Conservation (phyloP, 2,888 invertebrate genomes). For the Aricia artaxerxes region DNA sequence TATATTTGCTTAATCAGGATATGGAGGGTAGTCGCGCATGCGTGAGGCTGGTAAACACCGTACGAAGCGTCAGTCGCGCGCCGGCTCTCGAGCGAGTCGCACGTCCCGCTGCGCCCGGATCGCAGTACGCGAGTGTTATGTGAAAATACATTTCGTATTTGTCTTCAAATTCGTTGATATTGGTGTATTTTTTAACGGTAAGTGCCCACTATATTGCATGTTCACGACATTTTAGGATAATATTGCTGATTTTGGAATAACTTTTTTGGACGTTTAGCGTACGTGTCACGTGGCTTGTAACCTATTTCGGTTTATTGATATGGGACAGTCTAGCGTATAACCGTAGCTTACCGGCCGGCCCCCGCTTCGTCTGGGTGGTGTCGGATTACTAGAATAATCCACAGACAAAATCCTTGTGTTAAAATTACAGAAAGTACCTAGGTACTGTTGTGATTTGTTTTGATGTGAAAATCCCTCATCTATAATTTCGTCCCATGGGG, state of each 20-base stretch:
- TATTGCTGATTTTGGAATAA: not conserved
- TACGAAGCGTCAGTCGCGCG: constrained; percentile 54
- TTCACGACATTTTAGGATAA: not conserved
- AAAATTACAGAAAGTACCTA: not conserved
- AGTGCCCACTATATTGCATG: not conserved
- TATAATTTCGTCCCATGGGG: not conserved
- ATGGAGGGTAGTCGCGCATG: constrained; percentile 67
- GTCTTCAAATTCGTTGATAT: constrained; percentile 2
- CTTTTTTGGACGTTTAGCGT: not conserved
- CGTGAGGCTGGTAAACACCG: constrained; percentile 67
- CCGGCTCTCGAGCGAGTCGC: constrained; percentile 35
- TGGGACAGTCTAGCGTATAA: constrained; percentile 24
- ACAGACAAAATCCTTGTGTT: not conserved
- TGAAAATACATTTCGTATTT: constrained; percentile 41
- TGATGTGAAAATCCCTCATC: not conserved
- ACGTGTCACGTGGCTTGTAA: constrained; percentile 29
- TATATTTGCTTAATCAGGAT: constrained; percentile 24
- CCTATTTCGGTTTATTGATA: constrained; percentile 27
- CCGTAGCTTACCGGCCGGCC: not conserved
- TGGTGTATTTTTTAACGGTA: constrained; percentile 22
- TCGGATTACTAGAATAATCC: not conserved
- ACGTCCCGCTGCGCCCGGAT: constrained; percentile 40
- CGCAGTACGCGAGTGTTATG: constrained; percentile 59
- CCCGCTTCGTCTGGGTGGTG: constrained; percentile 4
- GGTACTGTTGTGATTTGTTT: not conserved